Percentiles rank a stretch among this genome's conserved stretches.
Evolutionary conservation across 2,888 invertebrate species (phyloP).

Genomic region (Tanypteryx hageni): DNA sequence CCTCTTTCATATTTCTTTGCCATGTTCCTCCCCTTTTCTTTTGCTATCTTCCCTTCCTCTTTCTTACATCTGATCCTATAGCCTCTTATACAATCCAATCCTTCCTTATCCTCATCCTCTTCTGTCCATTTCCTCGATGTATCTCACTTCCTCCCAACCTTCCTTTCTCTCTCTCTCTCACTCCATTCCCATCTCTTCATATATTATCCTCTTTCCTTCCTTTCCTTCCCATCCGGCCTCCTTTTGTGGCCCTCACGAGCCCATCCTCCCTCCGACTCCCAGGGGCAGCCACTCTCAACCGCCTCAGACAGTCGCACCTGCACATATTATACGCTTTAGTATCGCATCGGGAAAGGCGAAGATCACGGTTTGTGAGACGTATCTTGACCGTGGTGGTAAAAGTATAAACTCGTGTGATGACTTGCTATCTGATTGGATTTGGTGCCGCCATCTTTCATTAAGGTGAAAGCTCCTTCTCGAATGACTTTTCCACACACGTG

Average conservation of each 20-base stretch:
- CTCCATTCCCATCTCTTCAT: background rate
- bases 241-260: background rate
- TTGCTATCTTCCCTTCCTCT: background rate
- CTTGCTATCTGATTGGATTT: conserved; percentile 18
- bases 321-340: conserved; percentile 16
- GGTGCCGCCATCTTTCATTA: background rate
- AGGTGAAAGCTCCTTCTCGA: background rate
- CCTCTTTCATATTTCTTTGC: no score
- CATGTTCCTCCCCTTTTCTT: background rate
- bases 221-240: background rate
- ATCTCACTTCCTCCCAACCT: background rate
- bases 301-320: background rate
- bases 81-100: no score
- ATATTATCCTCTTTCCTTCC: background rate
- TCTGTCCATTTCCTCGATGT: background rate
- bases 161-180: background rate
- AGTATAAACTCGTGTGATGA: conserved; percentile 10
- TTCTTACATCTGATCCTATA: background rate
- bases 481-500: background rate
- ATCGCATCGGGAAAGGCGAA: background rate
- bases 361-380: background rate
- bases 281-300: background rate
- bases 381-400: conserved; percentile 11
- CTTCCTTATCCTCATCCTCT: background rate
- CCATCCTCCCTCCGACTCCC: background rate